Base-by-base conservation (phyloP, 2,888 invertebrate species). In the Clusia tigrina region DNA sequence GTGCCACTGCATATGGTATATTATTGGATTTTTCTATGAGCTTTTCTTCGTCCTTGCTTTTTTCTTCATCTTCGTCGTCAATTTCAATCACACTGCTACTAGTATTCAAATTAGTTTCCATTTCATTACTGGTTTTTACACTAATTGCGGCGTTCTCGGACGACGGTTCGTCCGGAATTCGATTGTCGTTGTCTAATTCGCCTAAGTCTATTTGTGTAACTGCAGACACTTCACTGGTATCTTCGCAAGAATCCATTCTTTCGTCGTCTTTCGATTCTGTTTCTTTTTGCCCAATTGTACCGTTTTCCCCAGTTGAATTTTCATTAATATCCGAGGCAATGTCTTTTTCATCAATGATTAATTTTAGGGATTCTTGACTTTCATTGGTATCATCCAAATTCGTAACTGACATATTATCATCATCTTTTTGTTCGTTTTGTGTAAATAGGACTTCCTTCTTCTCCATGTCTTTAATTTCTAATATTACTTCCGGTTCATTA, bases 271-370 rank as follows among this genome's bases (percentile, higher is more conserved):
- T 58, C 20, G 60, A 54, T 2, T 22, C 53, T 61, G 54, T 63
- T 54, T 62, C 63, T 10, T 57, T 51, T 32, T 5, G 32, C 32
- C 32, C 32, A 32, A 12, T 3, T 3, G 3, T 48, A 2, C 9
- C 48, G 20, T 6, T 20, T 5, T 48, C 6, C 20, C 22, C 48
- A 5, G 3, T n/a, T 42, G n/a, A 42, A 42, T 3, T 15, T 6
- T n/a, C n/a, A n/a, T 42, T 17, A 3, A 15, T 17, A 15, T 48
- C 22, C 3, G 18, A 22, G 2, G 18, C 22, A 20, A 20, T 15
- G 20, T 48, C 48, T n/a, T 25, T 66, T 63, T 69, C 70, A 61
- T 70, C 70, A 38, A 70, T 70, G 2, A 70, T 54, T 37, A 70
- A 57, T 37, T 65, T 63, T 20, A 65, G 46, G 1, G 69, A 70